Evolutionary conservation across 2,113 vertebrate genomes (phyloP), one percentile per base, ranked within the genome.

Genomic region (Phocoena phocoena): DNA sequence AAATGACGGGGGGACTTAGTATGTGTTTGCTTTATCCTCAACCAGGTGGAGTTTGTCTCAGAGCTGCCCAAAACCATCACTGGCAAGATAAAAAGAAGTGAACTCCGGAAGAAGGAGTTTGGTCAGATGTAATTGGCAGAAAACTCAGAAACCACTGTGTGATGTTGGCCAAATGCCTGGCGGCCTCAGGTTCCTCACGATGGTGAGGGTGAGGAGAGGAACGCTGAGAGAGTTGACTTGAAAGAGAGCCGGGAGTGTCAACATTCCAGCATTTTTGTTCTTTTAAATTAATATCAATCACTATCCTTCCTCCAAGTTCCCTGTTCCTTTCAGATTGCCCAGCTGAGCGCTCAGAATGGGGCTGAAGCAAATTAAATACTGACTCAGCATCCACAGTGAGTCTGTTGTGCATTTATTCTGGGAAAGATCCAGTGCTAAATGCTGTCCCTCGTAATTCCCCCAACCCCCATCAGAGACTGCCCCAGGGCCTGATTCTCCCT

Each of bases 21-120:
- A 4, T 25, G 62, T 14, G 41, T 89, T 92, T 76, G 47, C 96
- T 76, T 96, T 94, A 96, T 89, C 71, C 81, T 97, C 85, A 38
- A 71, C 65, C 96, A 99, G 99, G 98, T 99, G 97, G 99, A 99
- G 93, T 99, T 99, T 98, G 99, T 99, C 97, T 91, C 98, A 53
- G 97, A 99, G 65, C 97, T 99, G 88, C 99, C 99, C 60, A 99
- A 99, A 98, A 99, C 99, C 1, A 1, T 98, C 95, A 99, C 98
- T 20, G 99, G 99, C 70, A 99, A 99, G 98, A 99, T 99, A 84
- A 98, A 90, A 97, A 98, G 99, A 93, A 98, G 96, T 0, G 98
- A 99, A 82, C 97, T 99, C 79, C 98, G 98, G 90, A 98, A 98
- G 38, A 99, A 98, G 96, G 99, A 99, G 96, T 99, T 98, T 98